Percentiles rank a stretch among this genome's conserved stretches.
Evolutionary conservation across 2,113 vertebrate genomes (phyloP).

Genomic region (Damaliscus lunatus): DNA sequence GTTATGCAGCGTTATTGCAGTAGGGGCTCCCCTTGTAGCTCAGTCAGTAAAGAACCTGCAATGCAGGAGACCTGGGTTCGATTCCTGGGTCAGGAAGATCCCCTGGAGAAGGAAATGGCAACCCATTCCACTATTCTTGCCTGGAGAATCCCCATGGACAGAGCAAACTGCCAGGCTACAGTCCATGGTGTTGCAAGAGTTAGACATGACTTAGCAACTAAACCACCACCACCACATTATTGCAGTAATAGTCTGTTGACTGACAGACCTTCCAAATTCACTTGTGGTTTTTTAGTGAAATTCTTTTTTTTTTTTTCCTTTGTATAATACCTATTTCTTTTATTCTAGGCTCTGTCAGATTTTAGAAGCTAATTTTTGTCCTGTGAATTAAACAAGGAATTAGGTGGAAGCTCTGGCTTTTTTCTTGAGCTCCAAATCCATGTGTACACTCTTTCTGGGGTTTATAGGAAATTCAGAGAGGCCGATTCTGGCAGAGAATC

Average conservation of each 20-base stretch:
- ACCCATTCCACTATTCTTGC: neutral
- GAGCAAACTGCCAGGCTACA: neutral
- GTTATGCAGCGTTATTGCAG: neutral
- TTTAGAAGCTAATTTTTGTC: conserved; percentile 5
- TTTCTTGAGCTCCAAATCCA: neutral
- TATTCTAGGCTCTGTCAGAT: neutral
- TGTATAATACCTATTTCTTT: neutral
- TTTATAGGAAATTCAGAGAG: neutral
- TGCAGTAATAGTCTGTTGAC: neutral
- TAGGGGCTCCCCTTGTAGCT: neutral
- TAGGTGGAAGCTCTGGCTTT: neutral
- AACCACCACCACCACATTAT: neutral
- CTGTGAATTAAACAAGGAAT: neutral
- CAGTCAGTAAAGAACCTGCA: neutral
- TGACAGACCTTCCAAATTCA: neutral
- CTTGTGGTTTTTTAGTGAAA: conserved; percentile 22
- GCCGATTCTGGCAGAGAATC: neutral
- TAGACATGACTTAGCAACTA: neutral
- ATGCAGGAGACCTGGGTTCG: neutral
- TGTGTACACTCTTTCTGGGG: neutral
- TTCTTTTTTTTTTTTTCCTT: neutral
- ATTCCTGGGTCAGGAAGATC: neutral
- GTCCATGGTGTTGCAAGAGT: neutral
- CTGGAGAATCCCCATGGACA: neutral
- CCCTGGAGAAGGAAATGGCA: neutral